Base-by-base conservation (phyloP, 64 coral and sea anemone species). In the Actinia tenebrosa region DNA sequence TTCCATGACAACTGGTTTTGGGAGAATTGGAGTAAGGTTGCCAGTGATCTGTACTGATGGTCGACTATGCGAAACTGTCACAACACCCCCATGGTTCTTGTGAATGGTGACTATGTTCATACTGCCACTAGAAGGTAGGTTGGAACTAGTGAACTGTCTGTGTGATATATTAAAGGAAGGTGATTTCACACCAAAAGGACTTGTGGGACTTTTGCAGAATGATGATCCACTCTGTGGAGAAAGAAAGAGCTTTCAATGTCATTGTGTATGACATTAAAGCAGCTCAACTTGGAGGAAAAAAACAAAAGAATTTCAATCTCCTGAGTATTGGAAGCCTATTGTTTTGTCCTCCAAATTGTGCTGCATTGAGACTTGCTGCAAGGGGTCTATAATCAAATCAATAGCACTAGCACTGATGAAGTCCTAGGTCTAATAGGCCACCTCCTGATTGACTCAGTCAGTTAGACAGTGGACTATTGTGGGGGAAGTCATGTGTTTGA, bases 151-250 rank as follows among this genome's bases (percentile, higher is more conserved):
- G 16, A 50, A 50, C 20, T 81, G 79, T 81, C 44, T 81, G 46
- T 50, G 45, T 7, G 43, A 16, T 53, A 50, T 52, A 45, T 81
- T 81, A 0, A 81, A 22, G 79, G 13, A 22, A 45, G 79, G 44
- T 9, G 79, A 81, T 53, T 81, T 81, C 10, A 81, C 23, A 23
- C 27, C 19, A 15, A 79, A 79, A 10, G 77, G 77, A 79, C 77
- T 79, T 44, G 77, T 79, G 10, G 79, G 79, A 20, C 79, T 81
- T 53, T 53, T 81, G 27, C 79, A 50, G 14, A 81, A 81, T 20
- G 79, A 53, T 81, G 79, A 15, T 50, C 79, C 79, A 81, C 79
- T 81, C 79, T 81, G 13, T 75, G 25, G 4, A 13, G 1, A 75
- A 75, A 42, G n/a, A 72, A 7, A 66, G 22, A 66, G 20, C 22